Conservation (phyloP, 92 coral and sea anemone species). For the Metridium senile region DNA sequence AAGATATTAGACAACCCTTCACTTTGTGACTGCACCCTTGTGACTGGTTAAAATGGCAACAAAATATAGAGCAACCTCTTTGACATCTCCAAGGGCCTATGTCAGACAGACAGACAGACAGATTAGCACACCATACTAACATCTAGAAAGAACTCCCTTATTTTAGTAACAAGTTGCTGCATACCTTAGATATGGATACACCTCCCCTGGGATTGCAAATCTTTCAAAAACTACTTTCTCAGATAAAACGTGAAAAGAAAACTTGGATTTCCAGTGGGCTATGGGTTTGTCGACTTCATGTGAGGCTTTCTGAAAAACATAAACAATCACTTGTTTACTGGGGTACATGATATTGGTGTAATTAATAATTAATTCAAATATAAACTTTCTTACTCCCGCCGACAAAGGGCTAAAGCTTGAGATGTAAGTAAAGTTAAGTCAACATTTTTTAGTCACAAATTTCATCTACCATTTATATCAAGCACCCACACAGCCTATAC, state of each 20-base stretch:
- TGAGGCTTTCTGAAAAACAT: conserved; percentile 40
- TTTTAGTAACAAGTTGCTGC: not conserved
- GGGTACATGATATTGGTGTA: no score
- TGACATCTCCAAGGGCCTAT: not conserved
- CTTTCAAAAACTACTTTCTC: conserved; percentile 86
- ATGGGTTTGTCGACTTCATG: conserved; percentile 55
- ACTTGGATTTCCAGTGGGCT: conserved; percentile 88
- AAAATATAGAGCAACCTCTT: no score
- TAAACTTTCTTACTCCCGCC: no score
- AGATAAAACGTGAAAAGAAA: conserved; percentile 76
- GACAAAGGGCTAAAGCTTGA: no score
- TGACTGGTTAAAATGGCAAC: no score
- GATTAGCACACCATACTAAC: not conserved
- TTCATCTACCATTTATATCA: no score
- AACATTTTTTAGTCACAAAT: no score
- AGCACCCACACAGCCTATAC: no score
- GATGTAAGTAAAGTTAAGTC: no score
- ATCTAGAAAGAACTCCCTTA: not conserved
- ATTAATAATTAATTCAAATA: no score
- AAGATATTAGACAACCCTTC: no score
- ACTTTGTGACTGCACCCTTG: no score
- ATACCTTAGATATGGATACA: conserved; percentile 78
- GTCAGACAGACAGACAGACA: not conserved
- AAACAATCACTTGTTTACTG: not conserved
- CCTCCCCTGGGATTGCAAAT: conserved; percentile 85